phyloP scores from a whole-genome alignment of 2,797 vertebrate species.

The Oceanodroma leucorhoa region DNA sequence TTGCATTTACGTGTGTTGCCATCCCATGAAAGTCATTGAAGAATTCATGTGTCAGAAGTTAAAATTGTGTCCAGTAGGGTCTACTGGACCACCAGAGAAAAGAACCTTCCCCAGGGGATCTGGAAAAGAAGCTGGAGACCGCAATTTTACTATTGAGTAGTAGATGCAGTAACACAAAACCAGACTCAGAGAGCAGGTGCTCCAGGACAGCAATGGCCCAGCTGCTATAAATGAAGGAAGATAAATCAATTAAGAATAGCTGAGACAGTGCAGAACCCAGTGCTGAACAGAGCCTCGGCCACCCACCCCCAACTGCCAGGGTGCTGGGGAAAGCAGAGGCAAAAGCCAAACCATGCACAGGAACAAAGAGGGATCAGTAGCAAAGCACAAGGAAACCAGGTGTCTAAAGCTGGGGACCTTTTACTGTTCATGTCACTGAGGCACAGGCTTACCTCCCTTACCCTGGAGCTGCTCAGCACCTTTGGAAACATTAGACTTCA shows the following conservation, averaged over 20 bases:
- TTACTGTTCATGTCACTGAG: fast-evolving
- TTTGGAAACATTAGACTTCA: not conserved
- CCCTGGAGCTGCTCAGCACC: not conserved
- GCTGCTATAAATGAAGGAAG: not conserved
- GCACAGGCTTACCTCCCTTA: not conserved
- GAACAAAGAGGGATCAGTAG: not conserved
- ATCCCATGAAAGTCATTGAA: not conserved
- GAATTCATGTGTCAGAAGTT: fast-evolving
- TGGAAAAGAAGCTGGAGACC: not conserved
- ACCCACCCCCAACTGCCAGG: not conserved
- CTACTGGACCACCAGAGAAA: not conserved
- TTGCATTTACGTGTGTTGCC: fast-evolving
- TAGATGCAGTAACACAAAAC: not conserved
- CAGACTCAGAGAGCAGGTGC: not conserved
- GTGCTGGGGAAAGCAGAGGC: not conserved
- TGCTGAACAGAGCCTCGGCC: not conserved
- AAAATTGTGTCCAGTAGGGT: not conserved
- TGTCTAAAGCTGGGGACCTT: fast-evolving
- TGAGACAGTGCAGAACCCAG: not conserved
- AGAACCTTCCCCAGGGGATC: not conserved
- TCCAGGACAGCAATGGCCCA: not conserved
- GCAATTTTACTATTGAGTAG: fast-evolving
- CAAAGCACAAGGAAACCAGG: fast-evolving
- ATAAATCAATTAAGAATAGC: not conserved
- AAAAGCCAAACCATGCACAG: fast-evolving